Percentiles rank a stretch among this genome's conserved stretches.
Evolutionary conservation across 2,113 vertebrate genomes (phyloP).

Genomic region (Oncorhynchus clarkii): DNA sequence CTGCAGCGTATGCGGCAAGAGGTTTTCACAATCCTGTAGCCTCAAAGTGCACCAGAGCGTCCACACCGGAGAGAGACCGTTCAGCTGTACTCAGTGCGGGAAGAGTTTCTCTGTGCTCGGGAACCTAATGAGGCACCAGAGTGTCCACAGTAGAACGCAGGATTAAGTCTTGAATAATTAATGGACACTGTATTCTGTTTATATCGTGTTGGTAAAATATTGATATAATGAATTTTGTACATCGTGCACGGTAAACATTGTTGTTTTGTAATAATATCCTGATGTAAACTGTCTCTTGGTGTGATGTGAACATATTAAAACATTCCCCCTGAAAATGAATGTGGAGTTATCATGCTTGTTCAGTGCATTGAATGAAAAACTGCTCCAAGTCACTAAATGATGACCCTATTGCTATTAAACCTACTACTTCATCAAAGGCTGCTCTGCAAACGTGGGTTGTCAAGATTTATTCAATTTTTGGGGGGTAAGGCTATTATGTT

Average conservation of each 20-base stretch:
- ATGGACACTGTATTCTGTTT: neutral
- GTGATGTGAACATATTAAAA: neutral
- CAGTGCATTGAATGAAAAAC: neutral
- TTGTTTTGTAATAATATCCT: neutral
- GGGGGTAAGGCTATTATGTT: no score
- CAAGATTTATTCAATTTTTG: neutral
- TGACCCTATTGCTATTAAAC: no score
- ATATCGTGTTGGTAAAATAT: neutral
- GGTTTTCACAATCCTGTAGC: slow-evolving; percentile 38
- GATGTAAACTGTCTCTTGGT: neutral
- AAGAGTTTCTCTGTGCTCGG: slow-evolving; percentile 49
- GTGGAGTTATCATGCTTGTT: neutral
- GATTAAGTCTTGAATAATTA: neutral
- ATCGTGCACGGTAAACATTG: neutral
- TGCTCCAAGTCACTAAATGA: neutral
- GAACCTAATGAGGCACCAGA: slow-evolving; percentile 44
- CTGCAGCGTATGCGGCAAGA: slow-evolving; percentile 37
- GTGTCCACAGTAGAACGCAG: slow-evolving; percentile 26
- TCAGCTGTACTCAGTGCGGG: slow-evolving; percentile 46
- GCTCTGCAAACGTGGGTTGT: neutral
- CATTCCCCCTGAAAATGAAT: neutral
- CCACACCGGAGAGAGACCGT: slow-evolving; percentile 47
- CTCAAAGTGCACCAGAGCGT: slow-evolving; percentile 43
- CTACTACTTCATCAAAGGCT: no score
- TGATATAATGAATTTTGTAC: neutral